phyloP scores from a whole-genome alignment of 1,140 invertebrate genomes.

The Tetramorium alpestre region DNA sequence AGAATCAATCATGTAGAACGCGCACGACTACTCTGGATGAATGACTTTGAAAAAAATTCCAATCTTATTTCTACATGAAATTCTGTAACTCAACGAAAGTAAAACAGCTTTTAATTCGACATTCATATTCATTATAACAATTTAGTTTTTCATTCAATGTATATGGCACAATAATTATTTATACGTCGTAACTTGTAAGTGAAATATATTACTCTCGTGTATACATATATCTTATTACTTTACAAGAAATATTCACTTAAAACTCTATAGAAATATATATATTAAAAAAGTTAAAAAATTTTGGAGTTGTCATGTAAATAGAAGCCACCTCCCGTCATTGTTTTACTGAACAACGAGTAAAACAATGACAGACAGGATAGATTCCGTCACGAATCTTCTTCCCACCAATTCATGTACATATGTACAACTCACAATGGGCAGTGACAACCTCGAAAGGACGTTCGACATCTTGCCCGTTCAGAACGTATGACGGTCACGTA shows the following conservation, averaged over 20 bases:
- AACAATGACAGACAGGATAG: constrained; percentile 71
- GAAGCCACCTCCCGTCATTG: constrained; percentile 48
- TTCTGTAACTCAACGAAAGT: neutral
- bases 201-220: neutral
- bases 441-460: constrained; percentile 76
- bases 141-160: neutral
- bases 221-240: too few relatives aligned
- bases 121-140: neutral
- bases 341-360: constrained; percentile 52
- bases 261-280: neutral
- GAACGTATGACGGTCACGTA: constrained; percentile 73
- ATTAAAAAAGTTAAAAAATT: neutral
- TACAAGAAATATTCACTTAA: neutral
- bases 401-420: constrained; percentile 67
- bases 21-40: neutral
- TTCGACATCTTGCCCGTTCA: constrained; percentile 71
- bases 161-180: neutral
- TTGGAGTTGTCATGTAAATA: constrained; percentile 13
- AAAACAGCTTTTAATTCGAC: neutral
- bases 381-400: constrained; percentile 76
- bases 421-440: constrained; percentile 69
- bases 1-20: constrained; percentile 60
- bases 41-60: constrained; percentile 44
- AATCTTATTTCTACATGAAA: constrained; percentile 8
- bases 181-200: neutral